These are phyloP conservation scores for Scolopax mira DNA, from an alignment of 2,113 vertebrate species.

Conservation along the genomic window DNA sequence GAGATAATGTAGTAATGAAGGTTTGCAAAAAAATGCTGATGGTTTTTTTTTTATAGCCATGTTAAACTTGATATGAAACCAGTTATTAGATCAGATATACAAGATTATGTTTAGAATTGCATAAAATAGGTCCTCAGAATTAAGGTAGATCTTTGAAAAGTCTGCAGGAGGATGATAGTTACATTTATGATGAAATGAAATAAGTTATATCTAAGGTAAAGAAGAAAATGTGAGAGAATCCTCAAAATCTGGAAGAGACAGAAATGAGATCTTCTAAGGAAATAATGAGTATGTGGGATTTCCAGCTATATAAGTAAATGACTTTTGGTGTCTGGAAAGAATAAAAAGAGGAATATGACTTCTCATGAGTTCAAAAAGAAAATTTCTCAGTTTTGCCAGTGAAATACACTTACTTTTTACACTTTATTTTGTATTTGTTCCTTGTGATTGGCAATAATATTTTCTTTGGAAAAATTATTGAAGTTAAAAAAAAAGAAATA, in stretches of 20 bases:
- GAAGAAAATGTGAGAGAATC: background rate
- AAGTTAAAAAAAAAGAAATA: background rate
- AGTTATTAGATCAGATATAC: background rate
- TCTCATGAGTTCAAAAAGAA: background rate
- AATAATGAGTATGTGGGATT: background rate
- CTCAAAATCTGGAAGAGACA: background rate
- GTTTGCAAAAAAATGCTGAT: background rate
- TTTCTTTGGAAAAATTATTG: background rate
- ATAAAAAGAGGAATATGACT: background rate
- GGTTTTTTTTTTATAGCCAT: background rate
- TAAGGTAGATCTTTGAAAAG: background rate
- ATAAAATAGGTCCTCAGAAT: background rate
- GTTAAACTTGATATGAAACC: background rate
- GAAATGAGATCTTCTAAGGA: background rate
- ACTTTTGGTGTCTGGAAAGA: background rate
- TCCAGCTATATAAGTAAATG: background rate
- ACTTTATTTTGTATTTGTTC: background rate
- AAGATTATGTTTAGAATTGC: background rate
- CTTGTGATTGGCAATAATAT: background rate
- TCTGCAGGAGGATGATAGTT: background rate
- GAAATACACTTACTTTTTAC: background rate
- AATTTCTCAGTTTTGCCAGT: background rate
- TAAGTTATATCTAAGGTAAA: background rate
- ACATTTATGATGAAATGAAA: background rate
- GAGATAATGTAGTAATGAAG: background rate